Evolutionary conservation across 2,797 vertebrate genomes (phyloP).

Genomic region (Cuculus canorus): DNA sequence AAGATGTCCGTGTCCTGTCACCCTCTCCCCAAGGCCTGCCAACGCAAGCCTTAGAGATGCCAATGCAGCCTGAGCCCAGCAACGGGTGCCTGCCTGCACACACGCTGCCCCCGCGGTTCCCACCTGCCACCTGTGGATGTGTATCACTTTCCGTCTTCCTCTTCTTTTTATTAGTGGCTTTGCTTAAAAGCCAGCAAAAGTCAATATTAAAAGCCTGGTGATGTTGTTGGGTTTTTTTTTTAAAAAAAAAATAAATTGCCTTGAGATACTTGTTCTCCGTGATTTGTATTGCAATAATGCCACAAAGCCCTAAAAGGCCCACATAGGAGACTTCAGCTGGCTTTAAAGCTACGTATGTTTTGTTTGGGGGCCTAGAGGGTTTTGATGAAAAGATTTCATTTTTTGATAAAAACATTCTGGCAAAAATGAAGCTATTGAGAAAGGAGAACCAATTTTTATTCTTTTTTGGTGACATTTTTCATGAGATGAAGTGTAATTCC

Average conservation of each 20-base stretch:
- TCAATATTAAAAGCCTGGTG: slow-evolving; percentile 9
- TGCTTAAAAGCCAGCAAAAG: not conserved
- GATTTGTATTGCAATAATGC: not conserved
- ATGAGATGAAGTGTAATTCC: slow-evolving; percentile 56
- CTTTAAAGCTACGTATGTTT: not conserved
- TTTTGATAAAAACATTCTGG: slow-evolving; percentile 39
- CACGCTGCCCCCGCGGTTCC: accelerated
- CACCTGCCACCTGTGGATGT: not conserved
- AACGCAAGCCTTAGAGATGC: not conserved
- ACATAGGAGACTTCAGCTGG: not conserved
- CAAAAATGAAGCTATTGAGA: slow-evolving; percentile 39
- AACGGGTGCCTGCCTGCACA: not conserved
- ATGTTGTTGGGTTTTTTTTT: not conserved
- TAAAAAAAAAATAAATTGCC: not conserved
- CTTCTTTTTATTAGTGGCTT: not conserved
- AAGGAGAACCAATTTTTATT: slow-evolving; percentile 31
- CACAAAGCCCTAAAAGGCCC: not conserved
- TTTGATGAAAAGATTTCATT: slow-evolving; percentile 30
- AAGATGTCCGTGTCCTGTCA: not conserved
- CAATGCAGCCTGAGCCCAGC: not conserved
- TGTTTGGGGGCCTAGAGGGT: not conserved
- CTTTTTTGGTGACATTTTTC: slow-evolving; percentile 56
- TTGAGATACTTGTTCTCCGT: not conserved
- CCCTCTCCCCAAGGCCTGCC: not conserved
- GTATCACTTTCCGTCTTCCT: not conserved